Conservation (phyloP, 2,888 invertebrate species). For the Melinaea marsaeus region DNA sequence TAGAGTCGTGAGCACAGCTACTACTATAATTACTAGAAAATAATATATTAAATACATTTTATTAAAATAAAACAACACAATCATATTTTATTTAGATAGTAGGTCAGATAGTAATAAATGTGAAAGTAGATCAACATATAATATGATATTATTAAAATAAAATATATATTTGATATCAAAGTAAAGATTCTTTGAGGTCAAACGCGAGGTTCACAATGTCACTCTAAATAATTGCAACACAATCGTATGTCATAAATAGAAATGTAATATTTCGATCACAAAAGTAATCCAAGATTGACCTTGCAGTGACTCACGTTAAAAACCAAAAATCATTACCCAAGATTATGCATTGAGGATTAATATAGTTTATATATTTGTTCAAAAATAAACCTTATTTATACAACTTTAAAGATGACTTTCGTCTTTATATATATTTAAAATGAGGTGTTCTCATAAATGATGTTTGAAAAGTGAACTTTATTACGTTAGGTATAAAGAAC, state of each 20-base stretch:
- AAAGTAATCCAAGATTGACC: conserved; percentile 17
- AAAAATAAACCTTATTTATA: conserved; percentile 17
- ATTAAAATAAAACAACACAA: too few relatives aligned
- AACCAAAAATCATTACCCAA: conserved; percentile 61
- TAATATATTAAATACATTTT: too few relatives aligned
- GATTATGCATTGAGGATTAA: conserved; percentile 43
- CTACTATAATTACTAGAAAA: too few relatives aligned
- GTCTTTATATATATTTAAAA: neutral
- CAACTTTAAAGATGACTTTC: neutral
- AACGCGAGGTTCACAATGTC: too few relatives aligned
- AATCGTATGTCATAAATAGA: neutral
- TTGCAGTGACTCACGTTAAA: conserved; percentile 29
- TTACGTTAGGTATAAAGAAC: neutral
- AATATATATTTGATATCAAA: too few relatives aligned
- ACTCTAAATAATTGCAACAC: too few relatives aligned
- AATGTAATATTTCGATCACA: conserved; percentile 7
- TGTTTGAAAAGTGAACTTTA: conserved; percentile 13
- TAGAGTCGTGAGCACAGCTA: too few relatives aligned
- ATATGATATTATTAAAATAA: too few relatives aligned
- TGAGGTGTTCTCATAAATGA: neutral
- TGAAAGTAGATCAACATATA: too few relatives aligned
- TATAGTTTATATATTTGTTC: conserved; percentile 21
- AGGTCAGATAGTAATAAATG: too few relatives aligned
- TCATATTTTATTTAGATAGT: too few relatives aligned
- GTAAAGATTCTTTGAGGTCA: too few relatives aligned